These are phyloP conservation scores for Amitus sp. DNA, from an alignment of 2,888 invertebrate species.

Conservation along the genomic window DNA sequence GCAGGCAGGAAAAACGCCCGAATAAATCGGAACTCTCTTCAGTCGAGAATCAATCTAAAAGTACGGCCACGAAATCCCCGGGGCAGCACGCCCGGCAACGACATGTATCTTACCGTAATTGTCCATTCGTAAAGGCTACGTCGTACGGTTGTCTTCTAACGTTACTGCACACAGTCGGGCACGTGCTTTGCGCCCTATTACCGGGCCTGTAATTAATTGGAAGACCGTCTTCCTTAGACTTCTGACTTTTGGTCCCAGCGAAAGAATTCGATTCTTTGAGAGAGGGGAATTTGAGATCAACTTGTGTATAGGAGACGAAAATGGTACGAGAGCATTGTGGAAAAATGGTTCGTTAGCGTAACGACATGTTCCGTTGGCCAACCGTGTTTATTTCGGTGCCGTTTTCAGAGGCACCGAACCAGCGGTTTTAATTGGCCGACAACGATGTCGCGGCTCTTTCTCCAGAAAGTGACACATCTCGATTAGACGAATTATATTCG, in stretches of 20 bases:
- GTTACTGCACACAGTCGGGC: conserved; percentile 22
- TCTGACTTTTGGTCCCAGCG: background rate
- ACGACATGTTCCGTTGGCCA: too few species aligned
- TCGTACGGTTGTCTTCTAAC: conserved; percentile 32
- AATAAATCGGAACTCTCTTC: conserved; percentile 5
- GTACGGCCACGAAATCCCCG: conserved; percentile 29
- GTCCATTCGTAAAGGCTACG: conserved; percentile 31
- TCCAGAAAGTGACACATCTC: too few species aligned
- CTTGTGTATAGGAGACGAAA: too few species aligned
- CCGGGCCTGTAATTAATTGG: background rate
- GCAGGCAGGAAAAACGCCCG: background rate
- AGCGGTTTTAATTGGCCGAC: too few species aligned
- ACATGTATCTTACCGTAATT: conserved; percentile 32
- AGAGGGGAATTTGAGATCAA: too few species aligned
- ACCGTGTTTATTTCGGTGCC: too few species aligned
- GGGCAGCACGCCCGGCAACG: conserved; percentile 39
- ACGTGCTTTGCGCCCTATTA: conserved; percentile 21
- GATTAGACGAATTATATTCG: too few species aligned
- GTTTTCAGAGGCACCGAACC: too few species aligned
- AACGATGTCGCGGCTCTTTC: too few species aligned
- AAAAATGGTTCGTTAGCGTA: too few species aligned
- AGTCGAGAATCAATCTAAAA: conserved; percentile 16
- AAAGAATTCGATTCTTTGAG: background rate
- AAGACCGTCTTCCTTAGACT: too few species aligned
- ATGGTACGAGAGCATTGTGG: too few species aligned